Base-by-base conservation (phyloP, 2,113 vertebrate genomes). In the Elephantulus edwardii region DNA sequence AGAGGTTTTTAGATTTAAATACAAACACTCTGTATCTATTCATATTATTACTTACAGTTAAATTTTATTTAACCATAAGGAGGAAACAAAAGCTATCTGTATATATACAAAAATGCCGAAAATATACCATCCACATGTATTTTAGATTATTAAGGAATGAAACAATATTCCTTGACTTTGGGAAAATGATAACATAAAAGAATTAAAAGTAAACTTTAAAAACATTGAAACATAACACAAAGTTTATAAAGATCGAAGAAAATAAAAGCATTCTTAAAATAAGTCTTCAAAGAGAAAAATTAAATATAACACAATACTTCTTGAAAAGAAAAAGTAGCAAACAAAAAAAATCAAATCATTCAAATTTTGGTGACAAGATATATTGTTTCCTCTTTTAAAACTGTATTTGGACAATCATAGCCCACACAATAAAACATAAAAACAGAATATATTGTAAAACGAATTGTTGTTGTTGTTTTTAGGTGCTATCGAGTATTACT, bases 91-190 rank as follows among this genome's bases (percentile, higher is more conserved):
- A 60, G 50, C 44, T 77, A 60, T 50, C 14, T 17, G 83, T 26
- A 76, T 44, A 3, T 33, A 58, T 8, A 83, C 8, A 74, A 66
- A 88, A 89, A 8, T 22, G 72, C 38, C 56, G 42, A 83, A 91
- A 72, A 54, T 1, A 3, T 70, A 60, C 44, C 5, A 40, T 17
- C 24, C 24, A 83, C 19, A 75, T 50, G 24, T 33, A 87, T 92
- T 92, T 90, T 28, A 38, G 58, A 40, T 83, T 76, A 68, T 76
- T 62, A 76, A 56, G n/a, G 75, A 95, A 46, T 75, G 40, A 83
- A 66, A 48, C 14, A 13, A 56, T 87, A 90, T 76, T 86, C 44
- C 44, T 60, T 89, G 3, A 62, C 56, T 48, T 40, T n/a, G 30
- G 42, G n/a, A 62, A 92, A 90, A 38, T 30, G 16, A 52, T 78